Evolutionary conservation across 2,888 invertebrate genomes (phyloP).

Genomic region (Dynastes hyllus): DNA sequence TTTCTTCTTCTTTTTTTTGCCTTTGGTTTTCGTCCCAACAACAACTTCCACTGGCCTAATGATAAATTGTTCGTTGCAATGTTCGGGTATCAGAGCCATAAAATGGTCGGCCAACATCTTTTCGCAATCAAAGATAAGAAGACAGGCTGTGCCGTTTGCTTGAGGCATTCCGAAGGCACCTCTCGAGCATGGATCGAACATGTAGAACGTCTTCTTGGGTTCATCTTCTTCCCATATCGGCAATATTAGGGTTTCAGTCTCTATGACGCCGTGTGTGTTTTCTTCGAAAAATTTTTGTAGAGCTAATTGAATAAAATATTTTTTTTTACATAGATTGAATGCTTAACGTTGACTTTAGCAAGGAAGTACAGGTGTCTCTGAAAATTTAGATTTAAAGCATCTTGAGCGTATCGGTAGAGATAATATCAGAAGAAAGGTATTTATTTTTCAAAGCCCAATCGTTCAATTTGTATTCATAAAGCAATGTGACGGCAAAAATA

Average conservation of each 20-base stretch:
- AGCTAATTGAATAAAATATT: constrained; percentile 58
- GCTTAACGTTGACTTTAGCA: not conserved
- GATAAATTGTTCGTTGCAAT: constrained; percentile 71
- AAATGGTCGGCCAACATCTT: constrained; percentile 73
- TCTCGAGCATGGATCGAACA: constrained; percentile 75
- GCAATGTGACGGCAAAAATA: no score
- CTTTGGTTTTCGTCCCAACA: constrained; percentile 60
- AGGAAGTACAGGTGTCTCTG: no score
- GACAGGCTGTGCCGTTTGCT: constrained; percentile 73
- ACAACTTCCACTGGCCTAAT: constrained; percentile 68
- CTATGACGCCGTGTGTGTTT: constrained; percentile 74
- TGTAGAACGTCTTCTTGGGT: constrained; percentile 74
- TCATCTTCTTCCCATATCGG: constrained; percentile 74
- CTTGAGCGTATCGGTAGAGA: no score
- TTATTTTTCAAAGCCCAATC: no score
- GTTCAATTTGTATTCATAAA: no score
- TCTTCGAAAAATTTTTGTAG: constrained; percentile 75
- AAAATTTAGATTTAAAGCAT: no score
- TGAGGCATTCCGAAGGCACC: constrained; percentile 68
- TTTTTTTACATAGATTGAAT: not conserved
- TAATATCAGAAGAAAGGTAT: no score
- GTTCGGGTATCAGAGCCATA: constrained; percentile 72
- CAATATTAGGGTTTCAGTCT: constrained; percentile 68
- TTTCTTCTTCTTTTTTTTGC: constrained; percentile 54
- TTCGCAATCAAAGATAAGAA: constrained; percentile 73